Percentiles rank a stretch among this genome's conserved stretches.
Conservation (phyloP, 2,113 vertebrate species). For the Cromileptes altivelis region DNA sequence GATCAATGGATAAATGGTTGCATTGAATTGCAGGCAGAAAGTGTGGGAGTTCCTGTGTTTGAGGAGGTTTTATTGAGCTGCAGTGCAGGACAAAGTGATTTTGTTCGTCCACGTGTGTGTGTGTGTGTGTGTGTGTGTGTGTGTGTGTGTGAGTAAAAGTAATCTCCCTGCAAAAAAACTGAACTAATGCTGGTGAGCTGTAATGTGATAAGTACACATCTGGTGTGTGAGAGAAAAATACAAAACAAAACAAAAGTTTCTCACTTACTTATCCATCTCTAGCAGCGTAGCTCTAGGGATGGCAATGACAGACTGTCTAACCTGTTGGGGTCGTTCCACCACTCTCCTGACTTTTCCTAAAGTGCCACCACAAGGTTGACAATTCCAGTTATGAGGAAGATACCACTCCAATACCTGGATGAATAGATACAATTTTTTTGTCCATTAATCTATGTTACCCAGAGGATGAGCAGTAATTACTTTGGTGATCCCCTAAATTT, state of each 20-base stretch:
- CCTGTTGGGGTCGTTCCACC: background rate
- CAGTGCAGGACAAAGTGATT: conserved; percentile 31
- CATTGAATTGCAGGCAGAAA: conserved; percentile 60
- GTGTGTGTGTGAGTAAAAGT: conserved; percentile 23
- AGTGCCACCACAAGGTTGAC: no score
- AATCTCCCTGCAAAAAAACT: background rate
- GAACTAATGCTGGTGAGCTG: conserved; percentile 3
- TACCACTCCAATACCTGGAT: background rate
- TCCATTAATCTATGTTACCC: background rate
- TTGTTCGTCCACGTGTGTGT: conserved; percentile 30
- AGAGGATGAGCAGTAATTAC: no score
- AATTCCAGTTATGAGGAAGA: background rate
- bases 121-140: conserved; percentile 9
- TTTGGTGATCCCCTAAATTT: no score
- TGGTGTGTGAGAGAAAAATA: background rate
- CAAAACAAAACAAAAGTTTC: background rate
- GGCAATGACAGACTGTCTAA: background rate
- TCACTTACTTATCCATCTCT: background rate
- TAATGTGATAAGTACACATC: conserved; percentile 1
- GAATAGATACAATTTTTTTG: background rate
- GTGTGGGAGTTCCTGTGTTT: conserved; percentile 42
- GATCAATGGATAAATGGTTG: conserved; percentile 71
- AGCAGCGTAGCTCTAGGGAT: background rate
- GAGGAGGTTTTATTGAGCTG: conserved; percentile 45
- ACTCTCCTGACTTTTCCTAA: background rate